A percentile compares a stretch with the other conserved stretches of the same genome.
phyloP scores from a whole-genome alignment of 1,140 invertebrate genomes.

The Drosophila cardini region DNA sequence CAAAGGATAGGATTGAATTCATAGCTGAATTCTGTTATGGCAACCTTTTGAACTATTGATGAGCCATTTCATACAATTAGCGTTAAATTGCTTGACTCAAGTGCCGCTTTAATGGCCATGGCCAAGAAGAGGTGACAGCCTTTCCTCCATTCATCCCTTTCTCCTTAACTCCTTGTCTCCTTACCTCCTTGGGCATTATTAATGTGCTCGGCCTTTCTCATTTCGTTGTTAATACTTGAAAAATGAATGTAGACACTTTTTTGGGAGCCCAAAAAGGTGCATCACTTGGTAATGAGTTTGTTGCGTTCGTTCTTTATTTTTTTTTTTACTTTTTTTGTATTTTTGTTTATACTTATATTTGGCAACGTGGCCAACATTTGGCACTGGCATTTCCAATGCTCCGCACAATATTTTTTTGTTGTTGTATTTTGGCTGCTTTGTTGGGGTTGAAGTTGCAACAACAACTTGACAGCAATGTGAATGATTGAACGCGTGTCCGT shows the following conservation, averaged over 20 bases:
- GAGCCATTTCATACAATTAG: slow-evolving; percentile 77
- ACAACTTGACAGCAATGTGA: slow-evolving; percentile 75
- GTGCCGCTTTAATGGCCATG: slow-evolving; percentile 33
- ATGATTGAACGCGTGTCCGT: slow-evolving; percentile 82
- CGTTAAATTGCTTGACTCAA: slow-evolving; percentile 44
- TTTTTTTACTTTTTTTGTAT: slow-evolving; percentile 29
- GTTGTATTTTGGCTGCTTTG: too few species aligned
- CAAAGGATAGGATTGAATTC: slow-evolving; percentile 11
- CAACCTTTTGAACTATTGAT: slow-evolving; percentile 77
- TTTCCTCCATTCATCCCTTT: neutral
- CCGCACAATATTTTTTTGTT: slow-evolving; percentile 54
- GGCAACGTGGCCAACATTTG: slow-evolving; percentile 44
- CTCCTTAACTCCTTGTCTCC: neutral
- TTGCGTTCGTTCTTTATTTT: slow-evolving; percentile 13
- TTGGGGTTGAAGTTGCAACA: slow-evolving; percentile 53
- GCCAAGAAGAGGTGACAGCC: neutral
- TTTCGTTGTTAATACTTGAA: slow-evolving; percentile 67
- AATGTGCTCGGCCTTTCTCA: slow-evolving; percentile 58
- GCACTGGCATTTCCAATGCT: slow-evolving; percentile 53
- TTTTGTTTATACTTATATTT: slow-evolving; percentile 24
- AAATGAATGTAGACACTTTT: slow-evolving; percentile 64
- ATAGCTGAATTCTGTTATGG: slow-evolving; percentile 54
- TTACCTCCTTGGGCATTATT: slow-evolving; percentile 49
- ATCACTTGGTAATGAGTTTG: slow-evolving; percentile 50
- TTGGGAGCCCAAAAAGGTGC: slow-evolving; percentile 24